Evolutionary conservation across 2,888 invertebrate species (phyloP).

Genomic region (Troides aeacus): DNA sequence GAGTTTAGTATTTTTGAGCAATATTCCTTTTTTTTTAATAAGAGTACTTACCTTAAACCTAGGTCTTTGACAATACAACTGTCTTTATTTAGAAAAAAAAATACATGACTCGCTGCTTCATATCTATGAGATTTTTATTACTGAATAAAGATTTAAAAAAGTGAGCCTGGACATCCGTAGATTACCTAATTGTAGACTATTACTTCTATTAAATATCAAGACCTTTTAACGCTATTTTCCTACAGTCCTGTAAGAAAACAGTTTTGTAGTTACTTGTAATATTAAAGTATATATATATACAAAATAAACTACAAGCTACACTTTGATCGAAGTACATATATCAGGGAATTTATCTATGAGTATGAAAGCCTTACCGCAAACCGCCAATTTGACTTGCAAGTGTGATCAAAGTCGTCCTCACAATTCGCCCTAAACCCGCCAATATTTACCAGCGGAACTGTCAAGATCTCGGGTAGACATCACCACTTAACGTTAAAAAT

Average conservation of each 20-base stretch:
- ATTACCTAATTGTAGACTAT: too few species aligned
- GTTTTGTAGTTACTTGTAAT: background rate
- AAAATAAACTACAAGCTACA: background rate
- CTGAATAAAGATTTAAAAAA: too few species aligned
- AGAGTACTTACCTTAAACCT: too few species aligned
- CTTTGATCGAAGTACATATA: slow-evolving; percentile 7
- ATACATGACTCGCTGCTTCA: too few species aligned
- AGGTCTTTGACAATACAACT: too few species aligned
- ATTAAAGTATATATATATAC: background rate
- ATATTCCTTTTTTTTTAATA: too few species aligned
- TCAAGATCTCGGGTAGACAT: slow-evolving; percentile 18
- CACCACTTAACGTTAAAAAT: slow-evolving; percentile 24
- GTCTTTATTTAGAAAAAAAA: too few species aligned
- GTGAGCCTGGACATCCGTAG: too few species aligned
- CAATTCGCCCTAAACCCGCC: slow-evolving; percentile 38
- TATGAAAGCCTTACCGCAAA: slow-evolving; percentile 35
- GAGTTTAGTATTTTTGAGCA: too few species aligned
- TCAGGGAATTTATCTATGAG: slow-evolving; percentile 18
- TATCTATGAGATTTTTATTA: too few species aligned
- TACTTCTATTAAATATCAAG: too few species aligned
- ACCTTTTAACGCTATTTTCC: too few species aligned
- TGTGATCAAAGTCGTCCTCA: slow-evolving; percentile 41
- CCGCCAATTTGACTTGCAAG: slow-evolving; percentile 48
- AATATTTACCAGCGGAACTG: slow-evolving; percentile 45
- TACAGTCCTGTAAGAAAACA: background rate